Base-by-base conservation (phyloP, 37 sponge, comb jelly and placozoan species). In the Chondrilla cf. caribensis region DNA sequence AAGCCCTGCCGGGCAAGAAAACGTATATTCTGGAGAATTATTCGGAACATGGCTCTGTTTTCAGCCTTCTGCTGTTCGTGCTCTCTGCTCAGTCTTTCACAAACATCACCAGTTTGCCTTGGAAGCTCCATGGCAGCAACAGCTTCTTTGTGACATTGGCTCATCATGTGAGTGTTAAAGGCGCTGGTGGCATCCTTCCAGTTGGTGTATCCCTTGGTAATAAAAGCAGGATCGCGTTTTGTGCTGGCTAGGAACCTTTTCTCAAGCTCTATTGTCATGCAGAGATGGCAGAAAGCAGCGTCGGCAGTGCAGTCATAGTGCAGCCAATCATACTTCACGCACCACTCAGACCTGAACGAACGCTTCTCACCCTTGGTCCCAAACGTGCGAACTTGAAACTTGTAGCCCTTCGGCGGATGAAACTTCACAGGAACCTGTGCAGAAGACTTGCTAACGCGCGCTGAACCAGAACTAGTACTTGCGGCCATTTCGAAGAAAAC, bases 1-100 rank as follows among this genome's bases (percentile, higher is more conserved):
- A 89, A 80, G 11, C 90, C 90, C 81, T 93, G 90, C 0, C 90
- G 82, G 14, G 90, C 82, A 41, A 89, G 85, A 88, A 87, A 90
- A 37, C 83, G n/a, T 38, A 89, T 33, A 67, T 85, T 81, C 41
- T 85, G 79, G 17, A 93, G 79, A 70, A 90, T 78, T 62, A 25
- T 81, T 33, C 77, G 7, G 37, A 93, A 79, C 85, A 89, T 86
- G 71, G 62, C 64, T 47, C 83, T 58, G 60, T 90, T 87, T 43
- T 26, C 36, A 41, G 77, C 70, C 65, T 91, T 92, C 40, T 82
- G 73, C 62, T 28, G 47, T 38, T 73, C 38, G 54, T 76, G 81
- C 47, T 88, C 58, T 11, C 24, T 55, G 59, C 40, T 85, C n/a
- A 85, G 58, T 40, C 84, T 38, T 44, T 93, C 89, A 42, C 78